Base-by-base conservation (phyloP, 2,888 invertebrate genomes). In the Noctua janthina region DNA sequence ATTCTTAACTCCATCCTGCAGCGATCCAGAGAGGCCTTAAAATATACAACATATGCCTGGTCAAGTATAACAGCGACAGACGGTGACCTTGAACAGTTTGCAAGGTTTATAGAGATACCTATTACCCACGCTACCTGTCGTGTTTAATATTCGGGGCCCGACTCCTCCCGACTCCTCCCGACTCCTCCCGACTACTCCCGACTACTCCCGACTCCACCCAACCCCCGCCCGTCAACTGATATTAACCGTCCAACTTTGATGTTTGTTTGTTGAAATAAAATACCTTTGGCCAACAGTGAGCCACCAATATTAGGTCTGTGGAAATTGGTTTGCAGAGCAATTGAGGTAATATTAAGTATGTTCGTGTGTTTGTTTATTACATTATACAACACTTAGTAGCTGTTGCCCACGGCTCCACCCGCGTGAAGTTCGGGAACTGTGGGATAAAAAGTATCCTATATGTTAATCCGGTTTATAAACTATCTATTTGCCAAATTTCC, bases 191-290 rank as follows among this genome's bases (percentile, higher is more conserved):
- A 49, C 29, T 39, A n/a, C 77, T 15, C 67, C 76, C 46, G 66
- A 73, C 39, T 49, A 13, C 39, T 11, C 66, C 71, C 79, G 49
- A 49, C 29, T 39, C 39, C 67, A 0, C 56, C 72, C 54, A 20
- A 66, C 70, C 17, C 20, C 51, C 77, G 4, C 49, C 46, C 67
- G 39, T 70, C 74, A 74, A 35, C 51, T 71, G 71, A 74, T 84
- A 84, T 84, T 84, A 84, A 68, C 70, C 54, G 71, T 51, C 81
- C 56, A 46, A 56, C 85, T 84, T 84, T 84, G 81, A 84, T 81
- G 85, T 84, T 84, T 78, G 84, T 83, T 81, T 81, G 71, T 74
- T 43, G 64, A 81, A 80, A 77, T 76, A 81, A 79, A 84, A 84
- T 67, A 80, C 54, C 67, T 77, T 80, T 17, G 43, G 70, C 54